Conservation (phyloP, 2,113 vertebrate genomes). For the Elaphurus davidianus region DNA sequence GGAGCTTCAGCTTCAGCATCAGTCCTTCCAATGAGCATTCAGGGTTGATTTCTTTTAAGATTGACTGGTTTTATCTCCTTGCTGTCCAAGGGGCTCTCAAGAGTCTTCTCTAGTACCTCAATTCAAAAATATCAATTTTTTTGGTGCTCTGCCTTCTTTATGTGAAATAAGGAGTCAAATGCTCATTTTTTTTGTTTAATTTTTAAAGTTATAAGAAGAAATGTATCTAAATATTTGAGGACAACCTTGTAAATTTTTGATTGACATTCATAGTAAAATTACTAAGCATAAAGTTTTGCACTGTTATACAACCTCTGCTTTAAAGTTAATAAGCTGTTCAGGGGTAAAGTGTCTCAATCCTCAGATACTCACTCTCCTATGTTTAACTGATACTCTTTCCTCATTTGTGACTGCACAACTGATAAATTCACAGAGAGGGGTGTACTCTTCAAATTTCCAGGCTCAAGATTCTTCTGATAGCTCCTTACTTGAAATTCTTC, state of each 20-base stretch:
- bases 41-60: background rate
- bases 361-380: background rate
- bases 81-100: background rate
- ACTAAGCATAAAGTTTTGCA: background rate
- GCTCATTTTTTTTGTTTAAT: background rate
- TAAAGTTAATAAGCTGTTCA: background rate
- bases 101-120: background rate
- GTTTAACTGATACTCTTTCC: background rate
- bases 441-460: background rate
- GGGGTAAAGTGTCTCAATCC: accelerated
- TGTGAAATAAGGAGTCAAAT: background rate
- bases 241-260: background rate
- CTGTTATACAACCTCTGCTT: background rate
- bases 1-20: background rate
- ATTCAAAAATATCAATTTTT: background rate
- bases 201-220: background rate
- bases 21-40: background rate
- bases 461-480: background rate
- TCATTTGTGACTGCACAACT: background rate
- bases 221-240: background rate
- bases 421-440: background rate
- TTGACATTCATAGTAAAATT: background rate
- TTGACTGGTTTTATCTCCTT: background rate
- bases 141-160: background rate
- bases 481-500: background rate